Evolutionary conservation across 1,140 invertebrate genomes (phyloP), one percentile per base, ranked within the genome.

Genomic region (Penaeus japonicus): DNA sequence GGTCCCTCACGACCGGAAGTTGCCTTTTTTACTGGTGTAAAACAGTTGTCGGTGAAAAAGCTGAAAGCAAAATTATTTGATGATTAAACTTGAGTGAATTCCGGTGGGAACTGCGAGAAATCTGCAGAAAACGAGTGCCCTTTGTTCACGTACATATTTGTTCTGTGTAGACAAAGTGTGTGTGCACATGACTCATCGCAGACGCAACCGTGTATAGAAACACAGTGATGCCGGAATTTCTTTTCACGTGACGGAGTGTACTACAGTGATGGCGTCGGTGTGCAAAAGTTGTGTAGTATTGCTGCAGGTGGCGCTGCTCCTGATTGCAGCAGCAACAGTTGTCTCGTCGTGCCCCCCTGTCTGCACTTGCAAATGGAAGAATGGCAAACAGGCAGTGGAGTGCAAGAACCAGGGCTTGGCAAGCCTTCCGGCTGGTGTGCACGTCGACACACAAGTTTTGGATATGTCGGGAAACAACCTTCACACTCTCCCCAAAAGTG

Each of bases 361-460:
- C 57, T 98, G 97, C 92, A 93, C 94, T n/a, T 98, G 97, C 93
- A 97, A 97, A 91, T 98, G 97, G 97, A 97, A 97, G 92, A 95
- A 95, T 91, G 97, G 97, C 3, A 98, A 98, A 92, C 95, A 97
- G 91, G 96, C 96, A 88, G 96, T 97, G 4, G 96, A 97, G 91
- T 98, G 97, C 92, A 94, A 95, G 18, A 95, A 96, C 80, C 95
- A 95, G 92, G 95, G 94, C 55, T 93, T 97, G 32, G 94, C 95
- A 57, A 93, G 94, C 57, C 95, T 97, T 39, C 97, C 97, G 1
- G 94, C 95, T 88, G 96, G 96, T 35, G 95, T 98, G 90, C 96
- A 97, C 91, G 95, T 96, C 20, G 96, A 96, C 91, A 97, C 96
- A 0, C 97, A 98, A 93, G 97, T 98, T 15, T 93, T 98, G 47